Evolutionary conservation across 2,113 vertebrate species (phyloP).

Genomic region (Ivindomyrus marchei): DNA sequence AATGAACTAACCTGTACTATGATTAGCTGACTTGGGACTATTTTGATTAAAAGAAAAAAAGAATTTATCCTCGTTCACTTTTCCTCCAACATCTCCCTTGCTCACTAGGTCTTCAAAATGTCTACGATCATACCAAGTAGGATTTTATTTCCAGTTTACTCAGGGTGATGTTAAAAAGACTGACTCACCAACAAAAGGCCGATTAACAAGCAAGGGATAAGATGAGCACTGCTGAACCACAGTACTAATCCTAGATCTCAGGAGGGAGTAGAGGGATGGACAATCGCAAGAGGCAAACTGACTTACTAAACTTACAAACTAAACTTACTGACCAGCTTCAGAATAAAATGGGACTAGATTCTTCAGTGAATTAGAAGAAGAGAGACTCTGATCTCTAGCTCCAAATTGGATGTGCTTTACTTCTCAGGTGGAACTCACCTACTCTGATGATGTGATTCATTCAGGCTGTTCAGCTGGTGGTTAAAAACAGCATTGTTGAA

Average conservation of each 20-base stretch:
- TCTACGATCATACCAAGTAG: neutral
- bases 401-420: neutral
- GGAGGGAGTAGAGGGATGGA: neutral
- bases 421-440: neutral
- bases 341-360: neutral
- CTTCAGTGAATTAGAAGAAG: neutral
- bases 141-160: neutral
- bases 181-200: neutral
- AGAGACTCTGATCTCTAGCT: neutral
- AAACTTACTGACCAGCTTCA: neutral
- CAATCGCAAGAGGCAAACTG: neutral
- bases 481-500: neutral
- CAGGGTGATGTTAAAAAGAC: neutral
- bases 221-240: neutral
- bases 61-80: neutral
- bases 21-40: neutral
- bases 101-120: too few species aligned
- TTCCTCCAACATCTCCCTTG: neutral
- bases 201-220: neutral
- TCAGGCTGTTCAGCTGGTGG: neutral
- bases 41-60: neutral
- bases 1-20: neutral
- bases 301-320: neutral
- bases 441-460: neutral
- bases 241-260: neutral